Evolutionary conservation across 2,888 invertebrate genomes (phyloP).

Genomic region (Ormyrus nitidulus): DNA sequence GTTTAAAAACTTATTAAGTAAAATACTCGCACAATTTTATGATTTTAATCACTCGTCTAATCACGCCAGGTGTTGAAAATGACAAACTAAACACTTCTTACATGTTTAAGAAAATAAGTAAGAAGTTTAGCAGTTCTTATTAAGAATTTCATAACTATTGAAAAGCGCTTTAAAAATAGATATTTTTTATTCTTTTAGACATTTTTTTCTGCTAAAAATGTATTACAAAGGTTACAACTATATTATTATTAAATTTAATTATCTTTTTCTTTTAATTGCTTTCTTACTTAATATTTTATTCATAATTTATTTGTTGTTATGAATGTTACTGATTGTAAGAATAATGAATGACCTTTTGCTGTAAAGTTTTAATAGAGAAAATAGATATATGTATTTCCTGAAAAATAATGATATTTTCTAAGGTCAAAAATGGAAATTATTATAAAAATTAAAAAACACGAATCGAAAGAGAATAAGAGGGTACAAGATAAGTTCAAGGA

Average conservation of each 20-base stretch:
- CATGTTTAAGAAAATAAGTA: not conserved
- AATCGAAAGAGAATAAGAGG: constrained; percentile 9
- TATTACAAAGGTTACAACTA: constrained; percentile 1
- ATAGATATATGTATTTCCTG: constrained; percentile 39
- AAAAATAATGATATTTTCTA: constrained; percentile 48
- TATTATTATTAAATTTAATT: no score
- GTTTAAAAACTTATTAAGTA: not conserved
- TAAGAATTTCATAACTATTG: no score
- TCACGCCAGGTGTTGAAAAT: no score
- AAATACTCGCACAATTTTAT: constrained; percentile 13
- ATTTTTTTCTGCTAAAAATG: constrained; percentile 5
- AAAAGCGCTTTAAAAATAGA: no score
- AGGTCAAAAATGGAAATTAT: constrained; percentile 36
- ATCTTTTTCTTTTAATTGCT: no score
- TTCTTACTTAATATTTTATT: no score
- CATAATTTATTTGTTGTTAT: no score
- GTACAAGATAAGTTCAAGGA: constrained; percentile 22
- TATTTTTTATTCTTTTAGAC: no score
- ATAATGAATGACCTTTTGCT: no score
- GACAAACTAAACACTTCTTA: not conserved
- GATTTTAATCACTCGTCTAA: not conserved
- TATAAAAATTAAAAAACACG: constrained; percentile 37
- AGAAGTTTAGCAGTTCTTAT: no score
- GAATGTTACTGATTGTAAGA: no score
- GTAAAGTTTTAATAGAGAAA: not conserved